A percentile compares a stretch with the other conserved stretches of the same genome.
Evolutionary conservation across 2,888 invertebrate species (phyloP).

Genomic region (Marasmarcha lunaedactyla): DNA sequence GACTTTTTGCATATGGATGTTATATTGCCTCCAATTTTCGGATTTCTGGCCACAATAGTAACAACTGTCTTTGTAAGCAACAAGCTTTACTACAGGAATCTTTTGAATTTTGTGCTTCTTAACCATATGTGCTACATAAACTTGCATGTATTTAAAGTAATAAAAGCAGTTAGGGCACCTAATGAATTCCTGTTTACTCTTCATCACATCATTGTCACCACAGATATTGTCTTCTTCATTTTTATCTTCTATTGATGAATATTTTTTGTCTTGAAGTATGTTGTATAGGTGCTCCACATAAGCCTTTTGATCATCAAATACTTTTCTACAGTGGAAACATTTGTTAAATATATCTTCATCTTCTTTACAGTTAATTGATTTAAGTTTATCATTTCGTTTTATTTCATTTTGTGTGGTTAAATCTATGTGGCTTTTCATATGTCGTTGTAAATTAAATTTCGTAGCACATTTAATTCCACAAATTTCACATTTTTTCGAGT

Average conservation of each 20-base stretch:
- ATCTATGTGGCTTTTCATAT: no score
- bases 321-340: conserved; percentile 39
- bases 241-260: conserved; percentile 4
- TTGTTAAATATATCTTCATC: conserved; percentile 6
- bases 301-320: conserved; percentile 27
- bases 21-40: conserved; percentile 15
- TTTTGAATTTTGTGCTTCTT: conserved; percentile 22
- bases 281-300: conserved; percentile 46
- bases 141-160: conserved; percentile 17
- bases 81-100: conserved; percentile 15
- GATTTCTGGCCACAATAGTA: conserved; percentile 20
- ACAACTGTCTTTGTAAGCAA: conserved; percentile 26
- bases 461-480: no score
- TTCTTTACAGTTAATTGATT: not conserved
- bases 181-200: conserved; percentile 11
- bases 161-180: conserved; percentile 26
- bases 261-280: conserved; percentile 25
- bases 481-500: no score
- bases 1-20: conserved; percentile 20
- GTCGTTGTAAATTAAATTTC: no score
- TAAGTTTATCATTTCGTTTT: conserved; percentile 2
- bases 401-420: conserved; percentile 23
- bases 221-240: conserved; percentile 4
- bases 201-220: conserved; percentile 4
- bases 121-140: conserved; percentile 21